phyloP scores from a whole-genome alignment of 2,888 invertebrate genomes.

The Aelia acuminata region DNA sequence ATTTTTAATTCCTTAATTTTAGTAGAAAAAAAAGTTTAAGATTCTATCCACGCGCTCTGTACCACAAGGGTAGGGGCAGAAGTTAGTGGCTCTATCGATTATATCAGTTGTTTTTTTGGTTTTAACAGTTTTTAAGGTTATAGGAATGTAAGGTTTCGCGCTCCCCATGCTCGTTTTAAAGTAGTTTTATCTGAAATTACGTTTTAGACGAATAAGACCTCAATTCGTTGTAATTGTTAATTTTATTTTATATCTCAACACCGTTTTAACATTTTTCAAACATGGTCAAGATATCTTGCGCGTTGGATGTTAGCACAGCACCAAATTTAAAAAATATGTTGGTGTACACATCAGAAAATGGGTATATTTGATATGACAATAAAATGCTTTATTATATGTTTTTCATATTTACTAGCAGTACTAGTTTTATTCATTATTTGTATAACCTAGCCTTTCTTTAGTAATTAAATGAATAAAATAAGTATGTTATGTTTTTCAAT shows the following conservation, averaged over 20 bases:
- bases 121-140: constrained; percentile 16
- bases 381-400: not conserved
- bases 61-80: not conserved
- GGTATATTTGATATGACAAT: constrained; percentile 68
- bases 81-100: not conserved
- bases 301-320: constrained; percentile 76
- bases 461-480: no score
- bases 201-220: not conserved
- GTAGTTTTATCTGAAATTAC: not conserved
- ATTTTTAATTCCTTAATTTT: not conserved
- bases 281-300: constrained; percentile 74
- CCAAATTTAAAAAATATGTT: constrained; percentile 76
- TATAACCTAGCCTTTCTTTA: not conserved
- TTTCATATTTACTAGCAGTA: not conserved
- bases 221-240: not conserved
- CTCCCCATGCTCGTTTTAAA: constrained; percentile 31
- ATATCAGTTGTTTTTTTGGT: constrained; percentile 14
- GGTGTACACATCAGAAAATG: constrained; percentile 72
- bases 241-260: not conserved
- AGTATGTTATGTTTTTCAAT: no score
- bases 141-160: constrained; percentile 47
- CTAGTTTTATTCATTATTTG: not conserved
- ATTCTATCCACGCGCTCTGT: not conserved
- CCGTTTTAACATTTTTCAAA: not conserved
- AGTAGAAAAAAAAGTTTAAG: not conserved